phyloP scores from a whole-genome alignment of 1,140 invertebrate species.

The Rhopalosiphum maidis region DNA sequence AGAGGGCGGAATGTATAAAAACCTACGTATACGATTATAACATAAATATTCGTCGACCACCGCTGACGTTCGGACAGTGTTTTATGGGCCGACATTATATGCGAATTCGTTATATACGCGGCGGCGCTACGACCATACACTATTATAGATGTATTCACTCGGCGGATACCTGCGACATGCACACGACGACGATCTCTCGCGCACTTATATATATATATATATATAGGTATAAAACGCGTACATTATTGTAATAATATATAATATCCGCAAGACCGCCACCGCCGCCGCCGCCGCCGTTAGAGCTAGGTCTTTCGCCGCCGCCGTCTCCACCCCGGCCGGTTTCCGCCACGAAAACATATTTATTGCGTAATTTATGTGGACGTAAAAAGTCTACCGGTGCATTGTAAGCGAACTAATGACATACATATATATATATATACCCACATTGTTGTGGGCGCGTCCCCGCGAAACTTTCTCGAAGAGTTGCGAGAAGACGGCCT shows the following conservation, averaged over 20 bases:
- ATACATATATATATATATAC: background rate
- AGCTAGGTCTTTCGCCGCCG: background rate
- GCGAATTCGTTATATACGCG: background rate
- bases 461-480: constrained; percentile 30
- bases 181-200: background rate
- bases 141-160: background rate
- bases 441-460: constrained; percentile 4
- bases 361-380: constrained; percentile 52
- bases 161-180: background rate
- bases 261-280: background rate
- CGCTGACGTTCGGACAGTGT: constrained; percentile 44
- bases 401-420: constrained; percentile 48
- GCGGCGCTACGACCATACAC: background rate
- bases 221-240: background rate
- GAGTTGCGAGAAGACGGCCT: constrained; percentile 18
- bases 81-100: constrained; percentile 42
- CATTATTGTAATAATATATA: background rate
- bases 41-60: constrained; percentile 33
- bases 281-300: background rate
- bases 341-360: constrained; percentile 43
- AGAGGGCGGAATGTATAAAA: background rate
- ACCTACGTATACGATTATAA: background rate
- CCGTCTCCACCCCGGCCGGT: background rate
- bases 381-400: constrained; percentile 37
- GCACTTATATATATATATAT: background rate